Percentiles rank a stretch among this genome's conserved stretches.
phyloP scores from a whole-genome alignment of 2,797 vertebrate species.

The Spondyliosoma cantharus region DNA sequence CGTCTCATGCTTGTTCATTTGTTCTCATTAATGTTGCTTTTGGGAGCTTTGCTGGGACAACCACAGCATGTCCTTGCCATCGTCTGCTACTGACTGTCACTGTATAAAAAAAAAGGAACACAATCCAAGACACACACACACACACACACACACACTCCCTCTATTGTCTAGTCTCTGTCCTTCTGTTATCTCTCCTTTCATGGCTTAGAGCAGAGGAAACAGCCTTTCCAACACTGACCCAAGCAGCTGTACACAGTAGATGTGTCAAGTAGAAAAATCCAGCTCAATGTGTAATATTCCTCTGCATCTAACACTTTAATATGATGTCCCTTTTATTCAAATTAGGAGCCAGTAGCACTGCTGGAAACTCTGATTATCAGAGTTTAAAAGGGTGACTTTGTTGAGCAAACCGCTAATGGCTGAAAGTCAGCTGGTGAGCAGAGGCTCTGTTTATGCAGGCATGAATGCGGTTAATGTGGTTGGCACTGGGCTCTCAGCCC shows the following conservation, averaged over 20 bases:
- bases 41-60: conserved; percentile 47
- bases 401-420: conserved; percentile 45
- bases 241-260: background rate
- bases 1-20: conserved; percentile 24
- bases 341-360: conserved; percentile 1
- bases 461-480: conserved; percentile 49
- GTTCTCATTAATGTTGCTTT: conserved; percentile 44
- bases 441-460: conserved; percentile 50
- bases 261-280: conserved; percentile 1
- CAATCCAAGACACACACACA: background rate
- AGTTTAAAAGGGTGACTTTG: conserved; percentile 38
- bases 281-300: background rate
- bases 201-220: conserved; percentile 15
- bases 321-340: conserved; percentile 19
- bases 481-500: conserved; percentile 40
- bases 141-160: background rate
- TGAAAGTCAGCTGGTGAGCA: conserved; percentile 45
- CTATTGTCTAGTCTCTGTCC: background rate
- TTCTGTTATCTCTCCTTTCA: conserved; percentile 21
- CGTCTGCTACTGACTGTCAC: conserved; percentile 35
- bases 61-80: conserved; percentile 42
- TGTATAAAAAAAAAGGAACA: conserved; percentile 42
- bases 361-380: conserved; percentile 21
- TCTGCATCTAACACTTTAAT: background rate
- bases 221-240: conserved; percentile 6